Evolutionary conservation across 1,140 invertebrate species (phyloP).

Genomic region (Diplogasteroides magnus): DNA sequence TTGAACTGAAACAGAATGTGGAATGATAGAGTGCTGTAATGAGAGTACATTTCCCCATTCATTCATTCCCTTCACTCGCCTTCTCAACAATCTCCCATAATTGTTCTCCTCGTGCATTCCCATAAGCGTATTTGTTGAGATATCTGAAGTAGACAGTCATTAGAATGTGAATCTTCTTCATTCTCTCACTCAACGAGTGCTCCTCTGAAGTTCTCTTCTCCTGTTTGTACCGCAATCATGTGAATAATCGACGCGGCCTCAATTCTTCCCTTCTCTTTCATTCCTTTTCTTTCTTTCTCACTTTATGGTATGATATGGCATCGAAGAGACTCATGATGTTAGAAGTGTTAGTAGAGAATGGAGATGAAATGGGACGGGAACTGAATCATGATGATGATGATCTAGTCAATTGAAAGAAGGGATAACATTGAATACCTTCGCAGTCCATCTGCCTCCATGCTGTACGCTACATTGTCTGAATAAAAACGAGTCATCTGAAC

Average conservation of each 20-base stretch:
- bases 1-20: slow-evolving; percentile 20
- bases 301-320: slow-evolving; percentile 42
- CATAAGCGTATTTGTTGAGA: slow-evolving; percentile 39
- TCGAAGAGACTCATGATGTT: slow-evolving; percentile 43
- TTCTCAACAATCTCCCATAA: slow-evolving; percentile 43
- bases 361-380: too few relatives aligned
- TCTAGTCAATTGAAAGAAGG: too few relatives aligned
- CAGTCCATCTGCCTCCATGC: slow-evolving; percentile 38
- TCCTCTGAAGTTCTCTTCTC: slow-evolving; percentile 33
- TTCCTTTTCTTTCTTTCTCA: too few relatives aligned
- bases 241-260: slow-evolving; percentile 41
- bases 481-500: slow-evolving; percentile 43
- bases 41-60: too few relatives aligned
- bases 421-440: too few relatives aligned
- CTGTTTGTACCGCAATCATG: slow-evolving; percentile 39
- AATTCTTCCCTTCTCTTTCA: too few relatives aligned
- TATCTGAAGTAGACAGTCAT: too few relatives aligned
- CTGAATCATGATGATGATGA: too few relatives aligned
- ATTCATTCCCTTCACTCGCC: slow-evolving; percentile 26
- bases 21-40: slow-evolving; percentile 37
- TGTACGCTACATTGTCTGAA: slow-evolving; percentile 35
- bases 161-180: too few relatives aligned
- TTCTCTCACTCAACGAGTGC: slow-evolving; percentile 41
- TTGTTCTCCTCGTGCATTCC: slow-evolving; percentile 37
- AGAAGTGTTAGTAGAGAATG: too few relatives aligned